A percentile compares a stretch with the other conserved stretches of the same genome.
These are phyloP conservation scores for Ibycter americanus DNA, from an alignment of 2,797 vertebrate genomes.

Conservation along the genomic window DNA sequence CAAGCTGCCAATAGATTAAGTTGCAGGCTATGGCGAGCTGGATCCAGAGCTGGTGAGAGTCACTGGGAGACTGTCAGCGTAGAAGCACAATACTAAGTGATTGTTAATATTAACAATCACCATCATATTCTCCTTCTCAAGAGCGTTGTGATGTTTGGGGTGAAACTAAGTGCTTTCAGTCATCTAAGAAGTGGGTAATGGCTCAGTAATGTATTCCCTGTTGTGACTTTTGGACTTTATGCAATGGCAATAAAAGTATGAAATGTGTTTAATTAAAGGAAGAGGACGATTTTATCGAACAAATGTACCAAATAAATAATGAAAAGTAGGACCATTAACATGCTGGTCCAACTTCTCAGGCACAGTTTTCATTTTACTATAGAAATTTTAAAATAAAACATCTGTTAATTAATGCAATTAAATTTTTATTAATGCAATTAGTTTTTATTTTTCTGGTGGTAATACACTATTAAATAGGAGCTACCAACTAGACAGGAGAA, in stretches of 20 bases:
- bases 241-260: conserved; percentile 20
- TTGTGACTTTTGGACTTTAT: conserved; percentile 30
- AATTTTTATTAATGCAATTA: neutral
- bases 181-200: neutral
- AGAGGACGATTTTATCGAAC: conserved; percentile 26
- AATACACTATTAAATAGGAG: neutral
- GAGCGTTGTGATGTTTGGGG: conserved; percentile 6
- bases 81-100: neutral
- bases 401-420: neutral
- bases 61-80: neutral
- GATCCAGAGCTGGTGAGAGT: neutral
- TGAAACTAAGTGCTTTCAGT: conserved; percentile 18
- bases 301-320: conserved; percentile 17
- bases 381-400: neutral
- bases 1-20: neutral
- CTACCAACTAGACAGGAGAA: neutral
- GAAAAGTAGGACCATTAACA: neutral
- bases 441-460: neutral
- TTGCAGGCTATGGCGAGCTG: neutral
- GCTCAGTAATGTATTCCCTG: neutral
- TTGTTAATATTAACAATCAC: neutral
- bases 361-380: neutral
- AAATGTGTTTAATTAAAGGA: conserved; percentile 61
- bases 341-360: neutral
- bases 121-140: neutral